phyloP scores from a whole-genome alignment of 2,888 invertebrate species.

The Pseudococcus jackbeardsleyi region DNA sequence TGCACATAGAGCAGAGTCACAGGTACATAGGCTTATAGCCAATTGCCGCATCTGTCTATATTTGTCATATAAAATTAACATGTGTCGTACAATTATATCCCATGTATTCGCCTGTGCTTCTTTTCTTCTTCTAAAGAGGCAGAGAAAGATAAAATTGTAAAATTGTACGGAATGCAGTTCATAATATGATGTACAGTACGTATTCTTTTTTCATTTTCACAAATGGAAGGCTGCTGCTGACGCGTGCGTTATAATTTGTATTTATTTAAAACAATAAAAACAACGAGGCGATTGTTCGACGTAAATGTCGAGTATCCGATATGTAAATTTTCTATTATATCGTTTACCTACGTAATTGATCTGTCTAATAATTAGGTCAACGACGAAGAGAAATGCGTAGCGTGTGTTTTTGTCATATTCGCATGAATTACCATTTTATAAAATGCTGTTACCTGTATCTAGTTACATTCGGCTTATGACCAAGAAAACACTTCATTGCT shows the following conservation, averaged over 20 bases:
- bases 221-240: too few species aligned
- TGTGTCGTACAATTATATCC: conserved; percentile 14
- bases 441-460: too few species aligned
- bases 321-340: not conserved
- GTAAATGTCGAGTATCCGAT: not conserved
- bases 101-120: not conserved
- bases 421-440: not conserved
- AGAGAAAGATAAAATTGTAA: too few species aligned
- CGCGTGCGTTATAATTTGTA: too few species aligned
- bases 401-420: not conserved
- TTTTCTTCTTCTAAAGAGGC: too few species aligned
- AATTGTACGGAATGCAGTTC: too few species aligned
- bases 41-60: conserved; percentile 18
- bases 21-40: not conserved
- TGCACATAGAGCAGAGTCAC: too few species aligned
- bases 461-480: too few species aligned
- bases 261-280: too few species aligned
- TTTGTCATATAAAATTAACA: conserved; percentile 32
- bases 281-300: not conserved
- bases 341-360: not conserved
- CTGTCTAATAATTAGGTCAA: not conserved
- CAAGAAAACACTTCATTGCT: too few species aligned
- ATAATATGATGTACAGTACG: too few species aligned
- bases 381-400: not conserved
- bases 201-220: too few species aligned